Conservation (phyloP, 2,113 vertebrate genomes). For the Lonchura striata region DNA sequence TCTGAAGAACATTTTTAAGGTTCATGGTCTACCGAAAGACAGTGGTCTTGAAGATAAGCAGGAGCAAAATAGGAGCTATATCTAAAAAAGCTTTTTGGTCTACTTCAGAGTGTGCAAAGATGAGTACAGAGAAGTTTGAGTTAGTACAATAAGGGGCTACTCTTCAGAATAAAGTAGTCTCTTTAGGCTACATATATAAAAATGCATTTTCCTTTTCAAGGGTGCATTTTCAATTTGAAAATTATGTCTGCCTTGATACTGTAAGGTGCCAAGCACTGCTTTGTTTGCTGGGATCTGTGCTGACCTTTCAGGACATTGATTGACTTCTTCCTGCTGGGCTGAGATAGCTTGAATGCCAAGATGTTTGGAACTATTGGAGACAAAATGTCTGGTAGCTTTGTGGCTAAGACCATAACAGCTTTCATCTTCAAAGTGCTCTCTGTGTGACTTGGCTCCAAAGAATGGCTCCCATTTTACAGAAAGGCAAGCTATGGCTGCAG, state of each 20-base stretch:
- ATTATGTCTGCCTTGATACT: background rate
- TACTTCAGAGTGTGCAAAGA: background rate
- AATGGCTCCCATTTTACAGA: slow-evolving; percentile 23
- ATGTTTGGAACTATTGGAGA: background rate
- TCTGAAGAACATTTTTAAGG: background rate
- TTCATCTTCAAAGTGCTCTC: slow-evolving; percentile 39
- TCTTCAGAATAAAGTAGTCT: background rate
- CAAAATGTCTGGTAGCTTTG: slow-evolving; percentile 35
- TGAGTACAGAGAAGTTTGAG: background rate
- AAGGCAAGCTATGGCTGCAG: background rate
- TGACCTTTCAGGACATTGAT: background rate
- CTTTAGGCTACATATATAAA: background rate
- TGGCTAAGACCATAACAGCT: slow-evolving; percentile 12
- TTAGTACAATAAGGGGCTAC: background rate
- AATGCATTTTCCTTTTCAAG: background rate
- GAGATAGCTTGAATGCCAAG: background rate
- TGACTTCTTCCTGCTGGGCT: background rate
- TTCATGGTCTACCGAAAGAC: background rate
- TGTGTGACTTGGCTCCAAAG: slow-evolving; percentile 8
- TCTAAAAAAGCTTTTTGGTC: background rate
- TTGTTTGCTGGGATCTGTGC: background rate
- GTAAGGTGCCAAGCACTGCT: background rate
- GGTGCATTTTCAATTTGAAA: background rate
- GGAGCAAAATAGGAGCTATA: background rate
- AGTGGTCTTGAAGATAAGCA: background rate